Evolutionary conservation across 2,113 vertebrate genomes (phyloP), one percentile per base, ranked within the genome.

Genomic region (Epinephelus cyanopodus): DNA sequence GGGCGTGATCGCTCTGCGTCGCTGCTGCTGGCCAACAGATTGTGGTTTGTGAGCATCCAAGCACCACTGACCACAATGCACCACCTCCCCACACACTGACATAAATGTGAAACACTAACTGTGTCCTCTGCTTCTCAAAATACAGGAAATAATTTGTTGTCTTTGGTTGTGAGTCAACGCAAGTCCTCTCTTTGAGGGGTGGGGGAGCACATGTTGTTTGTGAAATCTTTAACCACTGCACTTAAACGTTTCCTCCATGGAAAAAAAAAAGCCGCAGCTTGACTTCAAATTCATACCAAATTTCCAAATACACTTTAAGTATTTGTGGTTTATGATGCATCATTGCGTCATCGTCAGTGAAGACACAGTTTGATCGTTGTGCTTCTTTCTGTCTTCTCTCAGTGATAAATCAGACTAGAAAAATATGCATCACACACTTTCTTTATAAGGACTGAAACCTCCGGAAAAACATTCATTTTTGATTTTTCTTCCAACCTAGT

Each of bases 131-230:
- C 56, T 84, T 52, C 9, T 85, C 54, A 70, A 69, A 77, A 54
- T 15, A 79, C 86, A 83, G 81, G 83, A 90, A 92, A 84, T 73
- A 0, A 17, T 58, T 72, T 33, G 4, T 23, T 42, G 11, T 81
- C 61, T 82, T 79, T 89, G 76, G 69, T 82, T 63, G n/a, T 15
- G 64, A 82, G 76, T 27, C n/a, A n/a, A 65, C 4, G 2, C 10
- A 47, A 79, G 42, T 54, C 25, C 67, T 56, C n/a, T 29, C 52
- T 64, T 57, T n/a, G 17, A 4, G 25, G 3, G 6, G 3, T 14
- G n/a, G 29, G 29, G 50, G 23, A 27, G 11, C 5, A 39, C 11
- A 29, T 27, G 2, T 61, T 62, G 48, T 68, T 78, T 29, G 9
- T 3, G 9, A 56, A 50, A 39, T 29, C 17, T 64, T 53, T 3